Conservation (phyloP, 2,797 vertebrate species). For the Lepus oiostolus region DNA sequence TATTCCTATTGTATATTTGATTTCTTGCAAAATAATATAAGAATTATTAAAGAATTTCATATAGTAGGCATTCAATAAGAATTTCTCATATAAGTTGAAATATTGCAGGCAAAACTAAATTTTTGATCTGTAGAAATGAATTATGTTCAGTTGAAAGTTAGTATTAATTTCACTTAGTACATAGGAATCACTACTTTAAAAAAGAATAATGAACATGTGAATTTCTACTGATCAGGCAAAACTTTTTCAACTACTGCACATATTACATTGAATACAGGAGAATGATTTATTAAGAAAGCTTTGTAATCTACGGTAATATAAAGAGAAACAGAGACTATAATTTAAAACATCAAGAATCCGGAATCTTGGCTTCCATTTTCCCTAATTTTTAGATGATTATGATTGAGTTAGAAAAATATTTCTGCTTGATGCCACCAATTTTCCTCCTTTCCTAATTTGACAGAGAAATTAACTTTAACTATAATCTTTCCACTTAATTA, state of each 20-base stretch:
- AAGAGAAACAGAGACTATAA: neutral
- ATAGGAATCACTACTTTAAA: neutral
- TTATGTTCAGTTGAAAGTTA: conserved; percentile 3
- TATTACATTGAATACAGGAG: neutral
- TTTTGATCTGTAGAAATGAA: conserved; percentile 4
- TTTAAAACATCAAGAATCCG: neutral
- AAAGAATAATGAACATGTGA: neutral
- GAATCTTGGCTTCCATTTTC: conserved; percentile 18
- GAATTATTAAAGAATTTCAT: neutral
- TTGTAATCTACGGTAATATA: conserved; percentile 17
- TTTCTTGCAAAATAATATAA: neutral
- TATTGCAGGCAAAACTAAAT: neutral
- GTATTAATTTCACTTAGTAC: neutral
- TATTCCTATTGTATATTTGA: neutral
- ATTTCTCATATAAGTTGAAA: neutral
- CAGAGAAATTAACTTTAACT: conserved; percentile 67
- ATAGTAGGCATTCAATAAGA: neutral
- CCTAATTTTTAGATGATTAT: neutral
- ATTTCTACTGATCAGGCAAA: neutral
- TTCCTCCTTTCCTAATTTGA: conserved; percentile 59
- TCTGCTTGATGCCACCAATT: conserved; percentile 47
- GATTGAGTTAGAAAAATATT: neutral
- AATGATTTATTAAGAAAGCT: neutral
- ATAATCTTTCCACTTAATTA: conserved; percentile 65
- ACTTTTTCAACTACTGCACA: neutral